Base-by-base conservation (phyloP, 2,888 invertebrate species). In the Erebia palarica region DNA sequence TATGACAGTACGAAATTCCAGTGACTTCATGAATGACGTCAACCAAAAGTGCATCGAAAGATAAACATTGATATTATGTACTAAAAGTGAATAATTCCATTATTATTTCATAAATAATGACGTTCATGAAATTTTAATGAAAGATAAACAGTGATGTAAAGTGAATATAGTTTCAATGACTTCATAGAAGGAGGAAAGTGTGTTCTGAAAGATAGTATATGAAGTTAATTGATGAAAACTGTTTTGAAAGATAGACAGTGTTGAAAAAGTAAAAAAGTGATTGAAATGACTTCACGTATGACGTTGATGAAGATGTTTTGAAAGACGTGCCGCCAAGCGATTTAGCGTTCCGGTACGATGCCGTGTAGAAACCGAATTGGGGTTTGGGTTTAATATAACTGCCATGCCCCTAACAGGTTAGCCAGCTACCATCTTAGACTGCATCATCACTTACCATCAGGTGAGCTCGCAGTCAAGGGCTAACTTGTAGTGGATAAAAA, bases 1-100 rank as follows among this genome's bases (percentile, higher is more conserved):
- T 42, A 88, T 91, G 87, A 89, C 88, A 0, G 82, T 93, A 3
- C 80, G 89, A 21, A 92, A 92, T 68, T 82, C 86, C 53, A 89
- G 84, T 18, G 90, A 91, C 72, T 92, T 89, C 72, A 78, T 89
- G 0, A 83, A 83, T 0, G 91, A 91, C 9, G 72, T 82, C 9
- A 85, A 87, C 13, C 89, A 91, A 1, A 91, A 90, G 77, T 86
- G 86, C 72, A 82, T 86, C 47, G 88, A 86, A 13, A 90, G 85
- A 88, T 93, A 58, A 59, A 67, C 67, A 14, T n/a, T 65, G 8
- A 27, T 8, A 10, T 44, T 3, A 27, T 47, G 11, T 18, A 16
- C 1, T 14, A 27, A n/a, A 60, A 13, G 59, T 36, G 13, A 58
- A 21, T 13, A 18, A 27, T 58, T 18, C 55, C 18, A 16, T 18